Conservation (phyloP, 2,113 vertebrate genomes). For the Dendrocopos noguchii region DNA sequence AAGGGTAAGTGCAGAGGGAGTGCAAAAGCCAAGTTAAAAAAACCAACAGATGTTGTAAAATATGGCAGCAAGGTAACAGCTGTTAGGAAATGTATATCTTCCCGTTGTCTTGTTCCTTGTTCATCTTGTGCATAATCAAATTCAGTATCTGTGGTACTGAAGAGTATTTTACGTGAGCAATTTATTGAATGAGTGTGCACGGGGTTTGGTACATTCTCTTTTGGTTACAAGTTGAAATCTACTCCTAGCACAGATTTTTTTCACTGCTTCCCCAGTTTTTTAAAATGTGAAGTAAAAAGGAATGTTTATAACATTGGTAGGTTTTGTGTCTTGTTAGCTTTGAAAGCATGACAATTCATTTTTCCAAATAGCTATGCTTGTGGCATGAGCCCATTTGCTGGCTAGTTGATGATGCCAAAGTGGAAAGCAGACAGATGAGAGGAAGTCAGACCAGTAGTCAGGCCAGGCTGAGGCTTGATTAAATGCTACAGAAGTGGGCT, state of each 20-base stretch:
- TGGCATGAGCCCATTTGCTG: neutral
- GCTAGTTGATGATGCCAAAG: neutral
- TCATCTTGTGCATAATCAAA: neutral
- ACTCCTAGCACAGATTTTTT: neutral
- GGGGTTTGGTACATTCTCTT: neutral
- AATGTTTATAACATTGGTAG: neutral
- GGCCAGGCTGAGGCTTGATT: neutral
- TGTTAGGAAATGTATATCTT: neutral
- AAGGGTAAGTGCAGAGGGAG: constrained; percentile 67
- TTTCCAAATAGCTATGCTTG: neutral
- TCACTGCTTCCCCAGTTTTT: neutral
- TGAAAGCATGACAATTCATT: neutral
- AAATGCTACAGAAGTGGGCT: neutral
- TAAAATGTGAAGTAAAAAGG: neutral
- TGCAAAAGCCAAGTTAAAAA: constrained; percentile 39
- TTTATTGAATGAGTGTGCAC: neutral
- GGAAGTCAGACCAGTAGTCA: neutral
- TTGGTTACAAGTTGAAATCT: neutral
- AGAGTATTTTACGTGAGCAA: neutral
- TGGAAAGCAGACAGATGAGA: neutral
- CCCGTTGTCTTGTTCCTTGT: neutral
- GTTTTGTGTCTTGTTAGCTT: neutral
- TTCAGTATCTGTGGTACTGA: neutral
- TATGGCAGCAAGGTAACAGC: neutral
- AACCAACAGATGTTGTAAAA: constrained; percentile 44